Evolutionary conservation across 2,113 vertebrate genomes (phyloP).

Genomic region (Elachura formosa): DNA sequence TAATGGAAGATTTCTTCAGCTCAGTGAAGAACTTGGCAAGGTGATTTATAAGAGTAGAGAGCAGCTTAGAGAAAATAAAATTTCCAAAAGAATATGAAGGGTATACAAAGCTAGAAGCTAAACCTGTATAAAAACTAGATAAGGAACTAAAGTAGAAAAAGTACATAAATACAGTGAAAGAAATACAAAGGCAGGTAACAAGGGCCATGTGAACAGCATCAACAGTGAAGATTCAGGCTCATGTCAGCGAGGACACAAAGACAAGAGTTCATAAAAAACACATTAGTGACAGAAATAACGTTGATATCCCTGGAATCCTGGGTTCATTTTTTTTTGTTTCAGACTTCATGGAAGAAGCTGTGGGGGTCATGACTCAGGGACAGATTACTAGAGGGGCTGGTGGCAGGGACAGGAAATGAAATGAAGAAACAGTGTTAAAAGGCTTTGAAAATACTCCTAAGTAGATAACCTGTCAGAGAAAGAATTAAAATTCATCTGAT

Average conservation of each 20-base stretch:
- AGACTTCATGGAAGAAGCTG: background rate
- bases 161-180: background rate
- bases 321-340: background rate
- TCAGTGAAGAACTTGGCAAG: constrained; percentile 13
- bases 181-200: background rate
- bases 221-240: background rate
- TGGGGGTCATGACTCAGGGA: background rate
- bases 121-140: background rate
- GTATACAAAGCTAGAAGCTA: background rate
- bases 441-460: background rate
- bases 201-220: background rate
- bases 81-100: background rate
- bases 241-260: background rate
- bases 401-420: background rate
- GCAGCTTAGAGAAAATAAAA: constrained; percentile 46
- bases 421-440: background rate
- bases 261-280: background rate
- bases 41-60: background rate
- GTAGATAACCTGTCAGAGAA: background rate
- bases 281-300: background rate
- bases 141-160: background rate
- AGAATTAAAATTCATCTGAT: constrained; percentile 13
- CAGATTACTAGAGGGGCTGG: background rate
- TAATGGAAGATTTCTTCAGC: background rate
- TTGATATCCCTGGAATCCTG: background rate